Evolutionary conservation across 2,888 invertebrate genomes (phyloP).

Genomic region (Orthosia gothica): DNA sequence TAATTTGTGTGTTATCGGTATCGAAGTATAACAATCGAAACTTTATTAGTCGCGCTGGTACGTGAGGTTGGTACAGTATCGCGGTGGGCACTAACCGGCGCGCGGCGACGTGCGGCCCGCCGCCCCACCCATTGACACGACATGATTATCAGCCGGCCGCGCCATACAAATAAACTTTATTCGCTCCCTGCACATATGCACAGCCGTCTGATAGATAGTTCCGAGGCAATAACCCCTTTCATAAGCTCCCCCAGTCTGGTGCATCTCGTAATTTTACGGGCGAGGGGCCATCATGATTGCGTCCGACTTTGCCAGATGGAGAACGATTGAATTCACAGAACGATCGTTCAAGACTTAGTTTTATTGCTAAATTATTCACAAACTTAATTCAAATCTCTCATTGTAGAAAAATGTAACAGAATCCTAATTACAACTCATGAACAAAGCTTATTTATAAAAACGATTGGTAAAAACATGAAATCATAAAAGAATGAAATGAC

Average conservation of each 20-base stretch:
- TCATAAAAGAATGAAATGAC: conserved; percentile 22
- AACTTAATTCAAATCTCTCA: conserved; percentile 51
- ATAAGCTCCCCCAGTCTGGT: conserved; percentile 86
- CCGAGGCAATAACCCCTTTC: conserved; percentile 90
- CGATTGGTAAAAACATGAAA: conserved; percentile 4
- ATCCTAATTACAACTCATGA: conserved; percentile 18
- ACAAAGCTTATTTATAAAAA: not conserved
- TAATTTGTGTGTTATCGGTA: conserved; percentile 55
- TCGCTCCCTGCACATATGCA: conserved; percentile 89
- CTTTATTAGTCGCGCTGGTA: conserved; percentile 64
- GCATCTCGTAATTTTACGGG: conserved; percentile 89
- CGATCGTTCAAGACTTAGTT: conserved; percentile 56
- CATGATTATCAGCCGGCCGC: conserved; percentile 87
- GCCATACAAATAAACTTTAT: conserved; percentile 90
- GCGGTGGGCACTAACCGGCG: conserved; percentile 82
- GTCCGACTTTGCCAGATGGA: conserved; percentile 75
- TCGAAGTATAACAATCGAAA: conserved; percentile 69
- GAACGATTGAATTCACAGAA: conserved; percentile 60
- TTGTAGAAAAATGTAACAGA: conserved; percentile 20
- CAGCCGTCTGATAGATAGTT: conserved; percentile 83
- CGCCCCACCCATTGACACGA: conserved; percentile 88
- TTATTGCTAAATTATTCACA: conserved; percentile 65
- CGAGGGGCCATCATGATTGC: conserved; percentile 86
- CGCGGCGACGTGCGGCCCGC: conserved; percentile 74
- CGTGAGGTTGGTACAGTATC: conserved; percentile 80